Evolutionary conservation across 2,888 invertebrate genomes (phyloP).

Genomic region (Tachina grossa): DNA sequence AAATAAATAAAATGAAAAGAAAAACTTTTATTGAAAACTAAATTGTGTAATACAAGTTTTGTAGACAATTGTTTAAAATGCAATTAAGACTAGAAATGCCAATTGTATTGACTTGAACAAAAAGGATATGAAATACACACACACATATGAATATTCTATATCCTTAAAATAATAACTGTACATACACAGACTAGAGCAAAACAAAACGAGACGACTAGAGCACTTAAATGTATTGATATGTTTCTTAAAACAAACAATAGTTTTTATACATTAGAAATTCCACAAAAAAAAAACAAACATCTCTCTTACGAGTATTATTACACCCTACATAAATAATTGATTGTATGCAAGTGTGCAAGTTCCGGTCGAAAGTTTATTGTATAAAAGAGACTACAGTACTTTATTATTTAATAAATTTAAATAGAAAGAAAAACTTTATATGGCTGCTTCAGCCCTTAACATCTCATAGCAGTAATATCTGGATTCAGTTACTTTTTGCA

Average conservation of each 20-base stretch:
- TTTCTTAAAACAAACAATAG: slow-evolving; percentile 43
- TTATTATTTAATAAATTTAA: no score
- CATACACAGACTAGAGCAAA: slow-evolving; percentile 20
- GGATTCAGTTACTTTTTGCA: no score
- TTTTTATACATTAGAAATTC: neutral
- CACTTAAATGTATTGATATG: slow-evolving; percentile 65
- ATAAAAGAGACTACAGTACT: neutral
- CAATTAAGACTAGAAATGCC: slow-evolving; percentile 61
- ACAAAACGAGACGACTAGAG: slow-evolving; percentile 35
- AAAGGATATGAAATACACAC: slow-evolving; percentile 2
- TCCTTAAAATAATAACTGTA: slow-evolving; percentile 7
- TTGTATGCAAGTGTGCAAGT: neutral
- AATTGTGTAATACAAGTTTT: slow-evolving; percentile 24
- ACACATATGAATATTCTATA: neutral
- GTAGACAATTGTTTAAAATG: slow-evolving; percentile 57
- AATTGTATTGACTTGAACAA: slow-evolving; percentile 34
- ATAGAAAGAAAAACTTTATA: no score
- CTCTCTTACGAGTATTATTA: neutral
- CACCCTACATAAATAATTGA: neutral
- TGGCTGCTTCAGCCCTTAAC: no score
- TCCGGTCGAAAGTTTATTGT: neutral
- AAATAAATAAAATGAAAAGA: slow-evolving; percentile 27
- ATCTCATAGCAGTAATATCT: no score
- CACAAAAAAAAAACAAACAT: neutral
- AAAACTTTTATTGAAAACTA: slow-evolving; percentile 12